These are phyloP conservation scores for Notodonta dromedarius DNA, from an alignment of 2,888 invertebrate species.

Conservation along the genomic window DNA sequence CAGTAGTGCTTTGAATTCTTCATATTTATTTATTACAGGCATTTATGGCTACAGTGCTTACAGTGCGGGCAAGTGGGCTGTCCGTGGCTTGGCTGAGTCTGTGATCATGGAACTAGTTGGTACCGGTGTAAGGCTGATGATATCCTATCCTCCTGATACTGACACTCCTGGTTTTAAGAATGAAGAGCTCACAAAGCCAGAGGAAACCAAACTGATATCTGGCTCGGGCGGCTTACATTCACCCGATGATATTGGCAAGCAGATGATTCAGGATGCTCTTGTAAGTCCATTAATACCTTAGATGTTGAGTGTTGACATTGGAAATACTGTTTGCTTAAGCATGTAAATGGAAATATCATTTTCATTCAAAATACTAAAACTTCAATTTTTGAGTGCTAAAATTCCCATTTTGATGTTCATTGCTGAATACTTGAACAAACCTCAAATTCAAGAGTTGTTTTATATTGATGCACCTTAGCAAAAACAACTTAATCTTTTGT, in stretches of 20 bases:
- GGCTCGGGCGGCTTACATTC: constrained; percentile 90
- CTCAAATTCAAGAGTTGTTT: too few species aligned
- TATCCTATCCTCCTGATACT: constrained; percentile 97
- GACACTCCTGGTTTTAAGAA: constrained; percentile 97
- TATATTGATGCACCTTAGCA: too few species aligned
- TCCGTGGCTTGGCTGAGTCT: constrained; percentile 97
- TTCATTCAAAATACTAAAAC: too few species aligned
- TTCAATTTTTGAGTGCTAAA: too few species aligned
- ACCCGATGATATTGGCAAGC: constrained; percentile 91
- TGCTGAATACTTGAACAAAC: too few species aligned
- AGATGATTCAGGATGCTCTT: constrained; percentile 92
- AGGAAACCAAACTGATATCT: constrained; percentile 94
- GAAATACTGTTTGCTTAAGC: too few species aligned
- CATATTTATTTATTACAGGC: constrained; percentile 71
- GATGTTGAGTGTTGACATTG: too few species aligned
- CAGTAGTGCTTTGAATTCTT: background rate
- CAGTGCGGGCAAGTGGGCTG: constrained; percentile 96
- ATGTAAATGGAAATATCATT: too few species aligned
- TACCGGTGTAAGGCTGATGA: constrained; percentile 91
- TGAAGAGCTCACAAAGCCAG: constrained; percentile 94
- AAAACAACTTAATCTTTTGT: too few species aligned
- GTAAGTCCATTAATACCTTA: constrained; percentile 69
- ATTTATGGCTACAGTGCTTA: constrained; percentile 97
- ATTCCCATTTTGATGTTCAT: too few species aligned
- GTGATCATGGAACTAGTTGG: constrained; percentile 96